Evolutionary conservation across 2,113 vertebrate species (phyloP).

Genomic region (Columbina picui): DNA sequence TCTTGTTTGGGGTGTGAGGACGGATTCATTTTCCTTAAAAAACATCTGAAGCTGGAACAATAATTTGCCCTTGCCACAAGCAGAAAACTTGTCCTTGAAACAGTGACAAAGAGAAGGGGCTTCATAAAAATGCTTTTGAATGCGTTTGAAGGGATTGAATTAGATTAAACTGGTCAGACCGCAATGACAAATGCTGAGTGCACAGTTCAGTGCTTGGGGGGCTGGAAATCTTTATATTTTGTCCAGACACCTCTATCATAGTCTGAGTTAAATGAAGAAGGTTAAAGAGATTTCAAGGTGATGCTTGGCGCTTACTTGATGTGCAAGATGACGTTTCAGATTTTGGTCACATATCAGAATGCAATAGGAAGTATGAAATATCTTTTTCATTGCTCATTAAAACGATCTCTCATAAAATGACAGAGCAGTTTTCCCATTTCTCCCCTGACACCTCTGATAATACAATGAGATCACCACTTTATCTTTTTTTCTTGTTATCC

Average conservation of each 20-base stretch:
- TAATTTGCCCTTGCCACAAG: not conserved
- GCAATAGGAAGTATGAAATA: not conserved
- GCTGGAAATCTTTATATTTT: not conserved
- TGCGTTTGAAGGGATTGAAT: not conserved
- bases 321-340: not conserved
- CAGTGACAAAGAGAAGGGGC: not conserved
- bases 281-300: not conserved
- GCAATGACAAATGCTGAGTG: not conserved
- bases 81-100: not conserved
- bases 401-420: conserved; percentile 6
- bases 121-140: not conserved
- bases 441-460: conserved; percentile 32
- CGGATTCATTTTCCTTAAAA: not conserved
- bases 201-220: not conserved
- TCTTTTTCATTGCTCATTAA: not conserved
- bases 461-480: conserved; percentile 18
- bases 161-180: not conserved
- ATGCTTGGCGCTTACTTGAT: not conserved
- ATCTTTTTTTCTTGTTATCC: conserved; percentile 2
- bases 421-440: conserved; percentile 16
- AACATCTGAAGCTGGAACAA: not conserved
- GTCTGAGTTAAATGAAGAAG: not conserved
- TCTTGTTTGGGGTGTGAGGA: not conserved
- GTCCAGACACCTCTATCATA: not conserved
- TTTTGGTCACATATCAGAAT: not conserved